phyloP scores from a whole-genome alignment of 1,140 invertebrate species.

The Bombus picipes region DNA sequence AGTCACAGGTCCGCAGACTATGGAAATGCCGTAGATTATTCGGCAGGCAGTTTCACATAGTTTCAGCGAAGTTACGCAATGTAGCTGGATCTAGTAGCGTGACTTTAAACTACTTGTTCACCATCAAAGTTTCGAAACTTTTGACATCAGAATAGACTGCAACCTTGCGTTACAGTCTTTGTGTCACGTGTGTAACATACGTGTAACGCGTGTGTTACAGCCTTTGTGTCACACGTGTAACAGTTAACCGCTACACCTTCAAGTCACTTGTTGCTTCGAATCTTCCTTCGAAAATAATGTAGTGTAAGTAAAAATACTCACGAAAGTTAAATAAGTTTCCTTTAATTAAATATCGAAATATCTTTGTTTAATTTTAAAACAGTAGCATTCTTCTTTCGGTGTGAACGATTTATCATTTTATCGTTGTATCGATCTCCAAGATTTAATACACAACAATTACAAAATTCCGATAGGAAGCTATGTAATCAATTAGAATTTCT shows the following conservation, averaged over 20 bases:
- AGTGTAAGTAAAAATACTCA: too few relatives aligned
- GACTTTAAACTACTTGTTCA: constrained; percentile 10
- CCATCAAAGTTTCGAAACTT: constrained; percentile 1
- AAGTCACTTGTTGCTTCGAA: too few relatives aligned
- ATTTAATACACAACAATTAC: too few relatives aligned
- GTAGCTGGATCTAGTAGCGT: background rate
- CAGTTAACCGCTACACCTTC: too few relatives aligned
- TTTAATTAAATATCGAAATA: too few relatives aligned
- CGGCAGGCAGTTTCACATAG: constrained; percentile 30
- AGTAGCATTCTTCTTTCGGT: too few relatives aligned
- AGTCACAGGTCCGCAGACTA: background rate
- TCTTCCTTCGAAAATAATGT: too few relatives aligned
- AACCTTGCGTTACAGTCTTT: background rate
- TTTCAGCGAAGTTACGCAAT: background rate
- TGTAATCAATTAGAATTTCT: background rate
- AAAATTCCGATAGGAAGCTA: background rate
- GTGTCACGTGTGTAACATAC: background rate
- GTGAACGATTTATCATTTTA: background rate
- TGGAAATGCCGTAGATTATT: constrained; percentile 23
- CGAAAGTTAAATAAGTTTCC: too few relatives aligned
- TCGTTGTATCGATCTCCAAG: background rate
- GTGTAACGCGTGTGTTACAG: background rate
- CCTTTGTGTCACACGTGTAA: too few relatives aligned
- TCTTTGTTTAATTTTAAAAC: too few relatives aligned
- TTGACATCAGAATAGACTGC: background rate